Conservation (phyloP, 1,140 invertebrate genomes). For the Aphis craccivora region DNA sequence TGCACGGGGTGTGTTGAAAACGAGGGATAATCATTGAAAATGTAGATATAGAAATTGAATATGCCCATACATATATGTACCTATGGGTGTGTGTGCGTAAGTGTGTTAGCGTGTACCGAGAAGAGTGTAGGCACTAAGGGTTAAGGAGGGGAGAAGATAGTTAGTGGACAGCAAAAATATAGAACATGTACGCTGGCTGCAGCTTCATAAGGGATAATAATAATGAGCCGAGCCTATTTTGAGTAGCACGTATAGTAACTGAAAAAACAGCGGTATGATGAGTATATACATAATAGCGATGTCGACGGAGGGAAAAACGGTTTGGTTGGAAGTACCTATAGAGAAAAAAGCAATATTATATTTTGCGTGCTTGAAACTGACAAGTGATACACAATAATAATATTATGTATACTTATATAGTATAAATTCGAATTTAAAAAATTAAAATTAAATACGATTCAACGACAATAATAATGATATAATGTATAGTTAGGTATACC, state of each 20-base stretch:
- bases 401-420: no score
- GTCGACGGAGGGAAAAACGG: neutral
- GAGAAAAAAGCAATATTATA: neutral
- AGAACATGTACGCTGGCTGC: neutral
- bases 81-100: neutral
- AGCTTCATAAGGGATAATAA: neutral
- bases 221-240: constrained; percentile 16
- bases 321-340: neutral
- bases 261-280: constrained; percentile 1
- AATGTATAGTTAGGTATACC: neutral
- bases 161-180: neutral
- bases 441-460: neutral
- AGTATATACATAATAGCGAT: neutral
- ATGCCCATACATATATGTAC: neutral
- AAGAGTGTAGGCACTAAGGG: neutral
- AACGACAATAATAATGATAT: neutral
- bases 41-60: neutral
- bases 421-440: neutral
- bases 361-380: neutral
- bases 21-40: constrained; percentile 33
- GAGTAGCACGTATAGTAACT: neutral
- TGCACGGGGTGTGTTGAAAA: neutral
- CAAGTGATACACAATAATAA: neutral
- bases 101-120: neutral
- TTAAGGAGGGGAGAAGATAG: neutral